These are phyloP conservation scores for Lerista edwardsae DNA, from an alignment of 2,797 vertebrate genomes.

Conservation along the genomic window DNA sequence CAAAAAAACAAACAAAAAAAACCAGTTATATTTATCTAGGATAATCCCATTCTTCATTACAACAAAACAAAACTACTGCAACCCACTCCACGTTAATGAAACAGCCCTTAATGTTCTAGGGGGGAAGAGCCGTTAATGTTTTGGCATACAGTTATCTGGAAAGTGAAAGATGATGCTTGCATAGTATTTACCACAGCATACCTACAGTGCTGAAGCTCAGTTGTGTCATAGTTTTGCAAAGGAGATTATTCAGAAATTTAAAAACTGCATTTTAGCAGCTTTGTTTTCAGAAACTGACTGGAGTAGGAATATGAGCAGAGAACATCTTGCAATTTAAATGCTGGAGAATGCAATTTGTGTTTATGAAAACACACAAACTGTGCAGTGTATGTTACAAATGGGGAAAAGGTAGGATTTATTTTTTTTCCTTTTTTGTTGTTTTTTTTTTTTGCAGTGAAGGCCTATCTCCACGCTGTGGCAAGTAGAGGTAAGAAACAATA, in stretches of 20 bases:
- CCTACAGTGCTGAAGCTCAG: not conserved
- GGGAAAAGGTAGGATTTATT: not conserved
- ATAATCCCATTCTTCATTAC: too few relatives aligned
- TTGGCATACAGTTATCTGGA: not conserved
- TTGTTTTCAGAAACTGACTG: not conserved
- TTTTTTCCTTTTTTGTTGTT: not conserved
- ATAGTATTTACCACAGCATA: not conserved
- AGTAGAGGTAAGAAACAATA: too few relatives aligned
- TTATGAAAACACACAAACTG: not conserved
- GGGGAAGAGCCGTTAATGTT: too few relatives aligned
- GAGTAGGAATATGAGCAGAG: not conserved
- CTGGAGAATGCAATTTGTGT: not conserved
- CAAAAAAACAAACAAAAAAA: too few relatives aligned
- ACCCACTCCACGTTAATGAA: not conserved
- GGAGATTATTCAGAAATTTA: not conserved
- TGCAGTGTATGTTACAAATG: not conserved
- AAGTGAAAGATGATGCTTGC: not conserved
- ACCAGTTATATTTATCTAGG: too few relatives aligned
- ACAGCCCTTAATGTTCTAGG: too few relatives aligned
- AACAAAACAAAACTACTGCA: too few relatives aligned
- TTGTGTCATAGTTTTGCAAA: not conserved
- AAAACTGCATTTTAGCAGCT: not conserved
- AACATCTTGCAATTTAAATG: not conserved
- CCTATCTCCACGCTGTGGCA: too few relatives aligned
- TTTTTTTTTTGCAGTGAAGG: too few relatives aligned